Conservation (phyloP, 2,113 vertebrate genomes). For the Chamaea fasciata region DNA sequence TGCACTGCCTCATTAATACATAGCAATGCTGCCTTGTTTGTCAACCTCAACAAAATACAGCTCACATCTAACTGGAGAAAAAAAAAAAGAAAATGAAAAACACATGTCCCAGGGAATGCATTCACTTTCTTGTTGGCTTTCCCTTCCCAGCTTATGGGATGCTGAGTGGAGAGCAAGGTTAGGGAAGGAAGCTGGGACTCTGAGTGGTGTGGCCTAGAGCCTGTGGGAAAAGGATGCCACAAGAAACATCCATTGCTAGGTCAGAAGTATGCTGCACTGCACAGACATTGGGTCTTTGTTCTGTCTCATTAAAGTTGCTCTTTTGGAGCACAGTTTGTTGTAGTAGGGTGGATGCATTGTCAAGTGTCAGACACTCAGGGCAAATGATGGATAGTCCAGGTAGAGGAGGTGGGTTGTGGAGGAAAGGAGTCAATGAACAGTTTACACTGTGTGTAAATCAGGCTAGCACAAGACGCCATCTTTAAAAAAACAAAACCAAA, state of each 20-base stretch:
- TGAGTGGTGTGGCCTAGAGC: not conserved
- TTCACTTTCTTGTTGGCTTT: not conserved
- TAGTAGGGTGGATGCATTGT: not conserved
- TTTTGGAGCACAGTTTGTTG: not conserved
- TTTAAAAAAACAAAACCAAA: too few relatives aligned
- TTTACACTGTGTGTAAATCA: not conserved
- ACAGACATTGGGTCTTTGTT: not conserved
- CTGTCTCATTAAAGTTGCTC: not conserved
- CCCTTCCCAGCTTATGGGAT: not conserved
- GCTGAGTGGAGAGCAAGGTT: not conserved
- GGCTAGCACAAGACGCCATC: not conserved
- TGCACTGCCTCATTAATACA: not conserved
- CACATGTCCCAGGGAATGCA: not conserved
- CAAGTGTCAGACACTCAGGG: not conserved
- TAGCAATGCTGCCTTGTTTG: not conserved
- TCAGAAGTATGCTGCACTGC: not conserved
- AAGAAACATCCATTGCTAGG: not conserved
- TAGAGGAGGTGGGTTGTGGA: not conserved
- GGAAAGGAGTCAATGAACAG: not conserved
- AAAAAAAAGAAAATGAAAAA: not conserved
- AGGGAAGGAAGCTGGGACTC: not conserved
- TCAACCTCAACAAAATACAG: not conserved
- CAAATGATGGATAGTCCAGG: not conserved
- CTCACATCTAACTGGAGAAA: not conserved
- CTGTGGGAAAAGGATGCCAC: not conserved